Evolutionary conservation across 2,113 vertebrate genomes (phyloP), one percentile per base, ranked within the genome.

Genomic region (Scartelaos histophorus): DNA sequence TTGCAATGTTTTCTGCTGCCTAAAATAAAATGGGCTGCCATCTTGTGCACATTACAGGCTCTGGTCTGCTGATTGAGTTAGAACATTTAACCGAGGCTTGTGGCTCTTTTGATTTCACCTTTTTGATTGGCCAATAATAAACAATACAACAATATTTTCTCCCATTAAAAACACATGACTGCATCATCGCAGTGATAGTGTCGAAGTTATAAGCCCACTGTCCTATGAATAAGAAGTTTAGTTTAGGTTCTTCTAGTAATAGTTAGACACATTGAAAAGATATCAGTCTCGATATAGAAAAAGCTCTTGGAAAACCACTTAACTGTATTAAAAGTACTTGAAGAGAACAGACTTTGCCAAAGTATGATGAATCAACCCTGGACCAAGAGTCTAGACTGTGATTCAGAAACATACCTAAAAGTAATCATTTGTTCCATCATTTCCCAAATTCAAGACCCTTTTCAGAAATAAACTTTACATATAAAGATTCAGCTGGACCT

Each of bases 171-270:
- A 5, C 49, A 53, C 35, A 9, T 75, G 56, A 56, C 64, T 71
- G 19, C 69, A 74, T 70, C 77, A 64, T 69, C 75, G 70, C 74
- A 73, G 68, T 65, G 67, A 35, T 66, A 43, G 24, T 29, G 4
- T 29, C 67, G 84, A 86, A 68, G 79, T 74, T 74, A 75, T 75
- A 34, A 62, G 70, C 53, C 76, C 67, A 81, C 77, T 82, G 84
- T 76, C 77, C 73, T n/a, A 10, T 69, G 46, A 66, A 51, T 51
- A 16, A 17, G 49, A 51, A 11, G 9, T 43, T 43, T 43, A 43
- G 35, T 38, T 43, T 43, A 10, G 38, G 7, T 43, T 43, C 38
- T 43, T 43, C 7, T 43, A 10, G 38, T 43, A 43, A 43, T 43
- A 43, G 10, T 43, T 73, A 24, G 78, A 76, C 64, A 46, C 29